Evolutionary conservation across 2,888 invertebrate genomes (phyloP), one percentile per base, ranked within the genome.

Genomic region (Archaeoteleia sp.): DNA sequence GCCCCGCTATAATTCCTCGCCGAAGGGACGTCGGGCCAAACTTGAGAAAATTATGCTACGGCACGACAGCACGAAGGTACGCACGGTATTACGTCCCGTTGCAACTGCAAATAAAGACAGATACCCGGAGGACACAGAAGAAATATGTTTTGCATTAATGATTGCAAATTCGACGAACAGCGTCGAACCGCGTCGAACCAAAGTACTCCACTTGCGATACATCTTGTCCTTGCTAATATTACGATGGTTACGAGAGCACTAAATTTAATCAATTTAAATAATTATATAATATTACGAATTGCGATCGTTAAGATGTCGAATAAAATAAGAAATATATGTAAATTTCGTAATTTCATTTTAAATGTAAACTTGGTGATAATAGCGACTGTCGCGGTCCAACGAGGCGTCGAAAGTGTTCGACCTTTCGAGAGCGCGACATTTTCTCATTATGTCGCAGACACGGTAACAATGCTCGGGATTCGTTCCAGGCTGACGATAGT

Each of bases 1-100:
- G 53, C 51, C 25, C 48, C 39, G 60, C 60, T 74, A 72, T 76
- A 60, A 67, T 75, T 76, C 74, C 75, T 60, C 66, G 67, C 66
- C 49, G 39, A 48, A 39, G 49, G 69, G 61, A 49, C 54, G 49
- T 37, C 45, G 35, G 45, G 48, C 42, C 62, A 34, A 58, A 62
- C 62, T 68, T 68, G 23, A 48, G 58, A 42, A 68, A 68, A 63
- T 68, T 63, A 60, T 60, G 54, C 60, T 40, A 15, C 54, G 49
- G 54, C 68, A 60, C 61, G 61, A 67, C 43, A 46, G 20, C 45
- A 51, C 67, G 57, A 57, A 67, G 53, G 53, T 66, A 49, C 67
- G 61, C 49, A 57, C 53, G 55, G 53, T 62, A 67, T 67, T 46
- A 46, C 51, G 51, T 55, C 66, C 58, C 65, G 55, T 49, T 49